Percentiles rank a stretch among this genome's conserved stretches.
These are phyloP conservation scores for Psophia crepitans DNA, from an alignment of 2,113 vertebrate genomes.

Conservation along the genomic window DNA sequence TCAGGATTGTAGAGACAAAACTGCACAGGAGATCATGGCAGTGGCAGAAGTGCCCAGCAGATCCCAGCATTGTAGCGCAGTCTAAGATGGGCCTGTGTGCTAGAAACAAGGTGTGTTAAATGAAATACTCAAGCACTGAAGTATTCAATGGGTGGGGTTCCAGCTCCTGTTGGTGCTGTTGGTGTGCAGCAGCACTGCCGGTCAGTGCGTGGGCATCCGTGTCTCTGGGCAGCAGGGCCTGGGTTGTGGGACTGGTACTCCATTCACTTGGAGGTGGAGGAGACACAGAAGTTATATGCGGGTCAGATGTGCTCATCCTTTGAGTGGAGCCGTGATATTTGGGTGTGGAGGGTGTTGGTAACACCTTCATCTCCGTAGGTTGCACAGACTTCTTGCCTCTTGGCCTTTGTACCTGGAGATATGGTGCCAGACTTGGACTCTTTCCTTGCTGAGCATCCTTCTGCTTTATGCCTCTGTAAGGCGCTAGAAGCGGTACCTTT, in stretches of 20 bases:
- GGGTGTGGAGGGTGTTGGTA: neutral
- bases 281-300: neutral
- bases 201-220: accelerated
- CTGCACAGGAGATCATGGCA: accelerated
- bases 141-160: neutral
- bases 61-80: accelerated
- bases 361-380: neutral
- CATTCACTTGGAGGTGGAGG: accelerated
- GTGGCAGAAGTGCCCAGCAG: neutral
- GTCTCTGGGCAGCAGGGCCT: too few species aligned
- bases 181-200: accelerated
- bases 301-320: neutral
- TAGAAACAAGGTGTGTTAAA: neutral
- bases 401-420: neutral
- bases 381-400: neutral
- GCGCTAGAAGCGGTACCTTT: neutral
- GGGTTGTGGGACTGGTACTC: too few species aligned
- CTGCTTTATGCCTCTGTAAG: neutral
- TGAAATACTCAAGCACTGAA: neutral
- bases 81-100: neutral
- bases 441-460: neutral
- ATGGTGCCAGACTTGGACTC: neutral
- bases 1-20: neutral
- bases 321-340: neutral
- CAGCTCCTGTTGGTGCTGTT: neutral